These are phyloP conservation scores for Psittacula cyanocephala DNA, from an alignment of 2,113 vertebrate genomes.

Conservation along the genomic window DNA sequence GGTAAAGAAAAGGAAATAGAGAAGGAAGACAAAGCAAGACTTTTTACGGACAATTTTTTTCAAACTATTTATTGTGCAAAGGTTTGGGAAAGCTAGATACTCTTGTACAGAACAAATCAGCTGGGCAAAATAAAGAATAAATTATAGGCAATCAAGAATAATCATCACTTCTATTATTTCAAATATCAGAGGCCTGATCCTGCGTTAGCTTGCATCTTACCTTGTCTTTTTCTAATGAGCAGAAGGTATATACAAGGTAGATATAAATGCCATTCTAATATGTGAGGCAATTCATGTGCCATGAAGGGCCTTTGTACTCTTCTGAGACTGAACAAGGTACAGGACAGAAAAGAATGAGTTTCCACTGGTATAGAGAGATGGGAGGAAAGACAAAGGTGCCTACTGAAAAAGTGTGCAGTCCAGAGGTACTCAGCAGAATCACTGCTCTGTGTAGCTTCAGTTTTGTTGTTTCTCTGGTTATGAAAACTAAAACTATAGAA, in stretches of 20 bases:
- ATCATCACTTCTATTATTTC: background rate
- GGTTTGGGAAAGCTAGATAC: background rate
- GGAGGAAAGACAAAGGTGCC: accelerated
- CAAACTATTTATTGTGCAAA: background rate
- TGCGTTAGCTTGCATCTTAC: background rate
- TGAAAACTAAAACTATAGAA: background rate
- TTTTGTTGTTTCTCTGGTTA: background rate
- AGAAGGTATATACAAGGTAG: background rate
- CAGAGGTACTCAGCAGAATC: background rate
- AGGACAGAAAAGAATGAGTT: background rate
- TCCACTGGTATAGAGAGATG: background rate
- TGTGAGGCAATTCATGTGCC: background rate
- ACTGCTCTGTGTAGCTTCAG: background rate
- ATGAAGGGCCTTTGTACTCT: background rate
- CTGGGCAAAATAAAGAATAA: background rate
- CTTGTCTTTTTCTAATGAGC: background rate
- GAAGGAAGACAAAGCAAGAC: background rate
- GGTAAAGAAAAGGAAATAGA: background rate
- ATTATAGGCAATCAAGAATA: background rate
- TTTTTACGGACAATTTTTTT: background rate
- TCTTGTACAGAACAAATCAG: background rate
- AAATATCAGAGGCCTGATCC: background rate
- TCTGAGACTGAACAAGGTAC: background rate
- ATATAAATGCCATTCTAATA: background rate
- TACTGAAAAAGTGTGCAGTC: background rate